phyloP scores from a whole-genome alignment of 2,113 vertebrate species.

The Kobus ellipsiprymnus region DNA sequence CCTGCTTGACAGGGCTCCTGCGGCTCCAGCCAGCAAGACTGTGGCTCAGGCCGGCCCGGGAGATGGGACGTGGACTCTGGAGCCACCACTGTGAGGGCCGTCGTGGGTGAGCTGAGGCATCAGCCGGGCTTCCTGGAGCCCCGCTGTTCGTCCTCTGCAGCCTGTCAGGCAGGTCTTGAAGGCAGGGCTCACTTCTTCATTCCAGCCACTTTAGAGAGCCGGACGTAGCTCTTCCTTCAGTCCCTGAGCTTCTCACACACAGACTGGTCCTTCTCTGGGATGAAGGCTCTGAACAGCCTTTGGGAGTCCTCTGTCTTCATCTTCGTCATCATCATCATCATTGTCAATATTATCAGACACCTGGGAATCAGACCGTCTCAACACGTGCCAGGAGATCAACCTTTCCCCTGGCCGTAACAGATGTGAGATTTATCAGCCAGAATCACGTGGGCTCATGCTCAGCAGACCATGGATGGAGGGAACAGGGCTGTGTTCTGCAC shows the following conservation, averaged over 20 bases:
- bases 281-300: no score
- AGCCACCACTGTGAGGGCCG: accelerated
- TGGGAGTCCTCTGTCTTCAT: not conserved
- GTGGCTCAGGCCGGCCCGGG: accelerated
- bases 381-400: accelerated
- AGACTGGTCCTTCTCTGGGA: not conserved
- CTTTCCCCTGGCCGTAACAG: accelerated
- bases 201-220: not conserved
- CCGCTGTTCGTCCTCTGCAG: accelerated
- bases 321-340: not conserved
- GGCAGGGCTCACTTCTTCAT: not conserved
- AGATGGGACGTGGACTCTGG: not conserved
- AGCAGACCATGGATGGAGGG: not conserved
- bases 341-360: no score
- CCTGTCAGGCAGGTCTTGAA: not conserved
- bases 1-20: not conserved
- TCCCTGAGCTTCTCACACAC: not conserved
- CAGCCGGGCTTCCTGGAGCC: not conserved
- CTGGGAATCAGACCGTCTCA: not conserved
- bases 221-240: accelerated
- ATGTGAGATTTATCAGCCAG: not conserved
- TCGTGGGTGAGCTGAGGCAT: accelerated
- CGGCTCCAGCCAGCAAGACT: not conserved
- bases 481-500: accelerated
- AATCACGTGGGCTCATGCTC: accelerated